A percentile compares a stretch with the other conserved stretches of the same genome.
phyloP scores from a whole-genome alignment of 2,797 vertebrate genomes.

The Sebastes melanostomus region DNA sequence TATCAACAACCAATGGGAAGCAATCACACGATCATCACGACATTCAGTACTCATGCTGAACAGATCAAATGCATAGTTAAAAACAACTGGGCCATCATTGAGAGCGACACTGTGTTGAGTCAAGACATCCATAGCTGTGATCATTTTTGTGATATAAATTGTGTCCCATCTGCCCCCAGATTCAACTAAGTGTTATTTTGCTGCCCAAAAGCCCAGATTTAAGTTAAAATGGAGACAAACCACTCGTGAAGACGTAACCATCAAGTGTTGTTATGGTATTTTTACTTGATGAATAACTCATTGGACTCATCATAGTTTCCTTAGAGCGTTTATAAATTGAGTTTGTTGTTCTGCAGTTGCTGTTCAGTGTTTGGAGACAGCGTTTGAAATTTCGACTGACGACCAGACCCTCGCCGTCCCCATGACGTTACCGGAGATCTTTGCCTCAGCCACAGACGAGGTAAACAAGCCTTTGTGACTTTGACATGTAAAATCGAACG shows the following conservation, averaged over 20 bases:
- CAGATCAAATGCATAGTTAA: too few species aligned
- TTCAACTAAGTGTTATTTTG: neutral
- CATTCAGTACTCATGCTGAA: too few species aligned
- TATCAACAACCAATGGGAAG: too few species aligned
- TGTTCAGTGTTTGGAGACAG: slow-evolving; percentile 96
- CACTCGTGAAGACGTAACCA: neutral
- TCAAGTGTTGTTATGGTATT: neutral
- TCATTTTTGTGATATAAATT: neutral
- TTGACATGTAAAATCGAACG: neutral
- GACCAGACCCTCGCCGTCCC: slow-evolving; percentile 87
- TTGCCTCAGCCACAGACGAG: slow-evolving; percentile 81
- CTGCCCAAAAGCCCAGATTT: neutral
- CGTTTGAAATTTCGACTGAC: slow-evolving; percentile 90
- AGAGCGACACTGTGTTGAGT: too few species aligned
- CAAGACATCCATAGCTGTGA: neutral
- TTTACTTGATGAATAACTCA: neutral
- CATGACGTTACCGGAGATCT: slow-evolving; percentile 90
- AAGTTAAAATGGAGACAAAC: neutral
- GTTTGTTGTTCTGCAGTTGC: slow-evolving; percentile 84
- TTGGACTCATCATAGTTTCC: neutral
- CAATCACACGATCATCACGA: too few species aligned
- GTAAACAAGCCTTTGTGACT: slow-evolving; percentile 61
- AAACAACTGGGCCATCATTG: too few species aligned
- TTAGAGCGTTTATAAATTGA: neutral
- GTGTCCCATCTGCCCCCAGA: neutral